These are phyloP conservation scores for Limnephilus auricula DNA, from an alignment of 2,888 invertebrate species.

Conservation along the genomic window DNA sequence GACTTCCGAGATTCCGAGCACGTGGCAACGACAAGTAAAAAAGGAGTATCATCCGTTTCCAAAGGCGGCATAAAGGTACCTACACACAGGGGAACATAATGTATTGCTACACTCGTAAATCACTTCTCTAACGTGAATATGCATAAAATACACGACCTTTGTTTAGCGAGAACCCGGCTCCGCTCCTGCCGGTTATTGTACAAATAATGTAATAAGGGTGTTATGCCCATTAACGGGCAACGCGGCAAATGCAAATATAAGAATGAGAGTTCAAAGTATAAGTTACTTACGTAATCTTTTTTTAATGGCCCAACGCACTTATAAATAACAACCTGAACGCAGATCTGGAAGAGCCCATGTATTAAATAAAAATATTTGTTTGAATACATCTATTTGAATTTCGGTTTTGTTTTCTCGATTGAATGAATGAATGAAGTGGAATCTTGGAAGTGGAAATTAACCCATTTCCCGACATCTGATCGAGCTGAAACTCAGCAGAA, in stretches of 20 bases:
- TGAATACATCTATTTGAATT: too few species aligned
- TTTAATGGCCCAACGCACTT: not conserved
- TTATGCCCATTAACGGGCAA: not conserved
- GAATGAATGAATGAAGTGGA: too few species aligned
- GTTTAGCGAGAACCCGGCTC: conserved; percentile 42
- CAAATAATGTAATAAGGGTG: not conserved
- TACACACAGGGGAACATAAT: not conserved
- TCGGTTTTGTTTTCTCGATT: too few species aligned
- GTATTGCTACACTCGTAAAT: conserved; percentile 51
- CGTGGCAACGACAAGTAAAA: not conserved
- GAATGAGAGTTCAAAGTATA: not conserved
- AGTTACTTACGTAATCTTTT: not conserved
- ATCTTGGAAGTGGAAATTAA: too few species aligned
- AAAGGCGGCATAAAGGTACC: conserved; percentile 16
- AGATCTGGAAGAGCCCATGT: not conserved
- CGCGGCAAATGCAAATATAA: not conserved
- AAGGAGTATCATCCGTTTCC: not conserved
- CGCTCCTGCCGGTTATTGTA: not conserved
- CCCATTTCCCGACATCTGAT: too few species aligned
- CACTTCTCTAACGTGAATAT: conserved; percentile 59
- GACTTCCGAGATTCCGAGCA: not conserved
- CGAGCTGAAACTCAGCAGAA: too few species aligned
- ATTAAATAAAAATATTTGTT: not conserved
- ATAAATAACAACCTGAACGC: not conserved
- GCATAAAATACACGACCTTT: conserved; percentile 62